These are phyloP conservation scores for Dendrocincla fuliginosa DNA, from an alignment of 2,797 vertebrate genomes.

Conservation along the genomic window DNA sequence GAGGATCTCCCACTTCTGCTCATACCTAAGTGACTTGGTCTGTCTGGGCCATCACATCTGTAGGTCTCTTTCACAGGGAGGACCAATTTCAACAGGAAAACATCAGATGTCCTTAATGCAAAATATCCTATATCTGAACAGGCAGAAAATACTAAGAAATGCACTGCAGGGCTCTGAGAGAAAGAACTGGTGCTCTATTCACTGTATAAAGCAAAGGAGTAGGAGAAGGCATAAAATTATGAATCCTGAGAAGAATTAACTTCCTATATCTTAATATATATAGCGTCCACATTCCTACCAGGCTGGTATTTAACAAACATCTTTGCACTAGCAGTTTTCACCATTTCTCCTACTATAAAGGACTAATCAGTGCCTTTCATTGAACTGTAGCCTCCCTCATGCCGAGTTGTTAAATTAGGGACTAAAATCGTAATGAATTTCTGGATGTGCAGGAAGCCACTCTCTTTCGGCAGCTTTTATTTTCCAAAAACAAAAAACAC, in stretches of 20 bases:
- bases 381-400: background rate
- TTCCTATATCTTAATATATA: background rate
- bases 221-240: background rate
- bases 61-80: background rate
- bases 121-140: background rate
- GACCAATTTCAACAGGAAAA: background rate
- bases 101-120: background rate
- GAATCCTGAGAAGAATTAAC: background rate
- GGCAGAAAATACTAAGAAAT: background rate
- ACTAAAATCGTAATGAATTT: constrained; percentile 15
- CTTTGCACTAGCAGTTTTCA: background rate
- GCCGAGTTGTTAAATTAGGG: background rate
- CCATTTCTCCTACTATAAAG: background rate
- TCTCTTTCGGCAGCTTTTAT: background rate
- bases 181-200: background rate
- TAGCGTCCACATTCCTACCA: background rate
- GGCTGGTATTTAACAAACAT: background rate
- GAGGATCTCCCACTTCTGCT: background rate
- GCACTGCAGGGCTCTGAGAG: background rate
- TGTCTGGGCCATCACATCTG: background rate
- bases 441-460: background rate
- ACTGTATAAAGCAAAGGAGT: background rate
- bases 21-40: background rate
- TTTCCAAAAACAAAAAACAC: background rate
- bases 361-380: background rate